These are phyloP conservation scores for Xiphophorus couchianus DNA, from an alignment of 2,113 vertebrate species.

Conservation along the genomic window DNA sequence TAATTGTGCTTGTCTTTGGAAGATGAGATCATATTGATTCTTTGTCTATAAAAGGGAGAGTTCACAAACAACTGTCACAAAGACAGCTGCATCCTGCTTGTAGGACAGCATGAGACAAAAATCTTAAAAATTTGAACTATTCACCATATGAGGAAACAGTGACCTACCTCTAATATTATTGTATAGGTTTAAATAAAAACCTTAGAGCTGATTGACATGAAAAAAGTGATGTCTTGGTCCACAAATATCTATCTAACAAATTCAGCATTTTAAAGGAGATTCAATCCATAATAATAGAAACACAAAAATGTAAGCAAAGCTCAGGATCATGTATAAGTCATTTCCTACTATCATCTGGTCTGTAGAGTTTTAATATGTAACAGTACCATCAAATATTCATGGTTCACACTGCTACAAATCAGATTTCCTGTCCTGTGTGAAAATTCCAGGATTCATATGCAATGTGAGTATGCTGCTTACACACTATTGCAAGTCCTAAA, in stretches of 20 bases:
- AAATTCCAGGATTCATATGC: constrained; percentile 32
- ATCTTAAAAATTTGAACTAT: constrained; percentile 35
- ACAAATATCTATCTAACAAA: background rate
- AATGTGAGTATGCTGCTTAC: constrained; percentile 40
- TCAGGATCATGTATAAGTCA: constrained; percentile 57
- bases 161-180: constrained; percentile 26
- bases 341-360: constrained; percentile 56
- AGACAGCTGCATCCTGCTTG: constrained; percentile 70
- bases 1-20: constrained; percentile 24
- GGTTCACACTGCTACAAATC: constrained; percentile 50
- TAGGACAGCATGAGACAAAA: constrained; percentile 31
- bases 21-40: constrained; percentile 48
- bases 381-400: constrained; percentile 71
- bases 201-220: background rate
- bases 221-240: background rate
- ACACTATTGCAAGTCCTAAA: constrained; percentile 46
- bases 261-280: background rate
- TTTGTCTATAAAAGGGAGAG: constrained; percentile 47
- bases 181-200: background rate
- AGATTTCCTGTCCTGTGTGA: constrained; percentile 42
- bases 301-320: background rate
- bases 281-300: constrained; percentile 8
- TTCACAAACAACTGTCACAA: constrained; percentile 35
- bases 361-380: constrained; percentile 68
- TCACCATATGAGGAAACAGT: constrained; percentile 12